These are phyloP conservation scores for Cheumatopsyche charites DNA, from an alignment of 1,140 invertebrate species.

Conservation along the genomic window DNA sequence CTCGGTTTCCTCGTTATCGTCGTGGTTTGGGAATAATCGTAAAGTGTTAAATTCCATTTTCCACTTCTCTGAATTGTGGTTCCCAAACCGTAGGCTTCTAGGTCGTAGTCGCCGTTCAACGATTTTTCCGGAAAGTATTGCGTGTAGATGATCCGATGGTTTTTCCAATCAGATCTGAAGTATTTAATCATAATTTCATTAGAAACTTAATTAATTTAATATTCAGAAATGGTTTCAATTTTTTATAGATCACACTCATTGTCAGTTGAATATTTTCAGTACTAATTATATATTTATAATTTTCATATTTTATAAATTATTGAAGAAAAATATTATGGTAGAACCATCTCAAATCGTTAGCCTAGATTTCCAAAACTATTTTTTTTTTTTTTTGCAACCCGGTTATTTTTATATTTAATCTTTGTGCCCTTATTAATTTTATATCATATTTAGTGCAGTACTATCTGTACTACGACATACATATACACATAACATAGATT, in stretches of 20 bases:
- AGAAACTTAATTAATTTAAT: not conserved
- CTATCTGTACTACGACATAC: no score
- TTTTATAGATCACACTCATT: not conserved
- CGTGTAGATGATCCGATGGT: conserved; percentile 70
- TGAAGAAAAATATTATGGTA: no score
- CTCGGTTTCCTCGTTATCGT: conserved; percentile 66
- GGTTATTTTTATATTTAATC: no score
- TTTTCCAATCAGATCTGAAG: conserved; percentile 70
- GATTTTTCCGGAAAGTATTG: conserved; percentile 83
- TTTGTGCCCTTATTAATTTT: no score
- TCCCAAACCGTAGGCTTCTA: conserved; percentile 67
- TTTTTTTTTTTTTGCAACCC: no score
- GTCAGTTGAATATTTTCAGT: no score
- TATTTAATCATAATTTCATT: conserved; percentile 41
- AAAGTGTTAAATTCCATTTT: conserved; percentile 74
- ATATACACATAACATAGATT: no score
- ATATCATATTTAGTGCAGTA: no score
- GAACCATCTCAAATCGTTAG: no score
- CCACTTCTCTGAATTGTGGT: conserved; percentile 67
- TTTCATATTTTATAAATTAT: no score
- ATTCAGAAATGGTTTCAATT: not conserved
- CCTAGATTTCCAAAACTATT: no score
- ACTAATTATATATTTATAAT: no score
- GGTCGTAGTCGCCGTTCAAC: conserved; percentile 70
- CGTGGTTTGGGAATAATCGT: conserved; percentile 78